Evolutionary conservation across 2,797 vertebrate species (phyloP).

Genomic region (Morus bassanus): DNA sequence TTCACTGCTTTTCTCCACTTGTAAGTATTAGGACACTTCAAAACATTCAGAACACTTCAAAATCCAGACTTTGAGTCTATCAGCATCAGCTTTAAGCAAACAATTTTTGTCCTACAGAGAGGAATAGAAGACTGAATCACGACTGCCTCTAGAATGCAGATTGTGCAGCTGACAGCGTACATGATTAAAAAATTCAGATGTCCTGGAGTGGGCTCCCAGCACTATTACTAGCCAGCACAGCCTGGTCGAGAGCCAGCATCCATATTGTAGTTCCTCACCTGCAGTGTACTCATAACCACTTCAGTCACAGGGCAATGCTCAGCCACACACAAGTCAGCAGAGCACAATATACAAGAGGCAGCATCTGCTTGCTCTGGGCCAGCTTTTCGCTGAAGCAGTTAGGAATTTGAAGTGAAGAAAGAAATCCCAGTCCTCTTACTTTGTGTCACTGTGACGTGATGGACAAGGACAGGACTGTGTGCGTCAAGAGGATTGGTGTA

Average conservation of each 20-base stretch:
- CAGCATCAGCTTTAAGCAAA: neutral
- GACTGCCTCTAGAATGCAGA: neutral
- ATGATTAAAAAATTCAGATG: neutral
- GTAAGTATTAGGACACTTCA: neutral
- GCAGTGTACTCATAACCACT: fast-evolving
- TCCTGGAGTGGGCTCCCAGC: neutral
- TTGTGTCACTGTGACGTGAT: neutral
- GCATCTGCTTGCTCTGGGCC: neutral
- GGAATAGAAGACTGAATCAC: neutral
- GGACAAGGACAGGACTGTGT: neutral
- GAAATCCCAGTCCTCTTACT: neutral
- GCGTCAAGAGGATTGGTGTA: neutral
- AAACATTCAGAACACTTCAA: neutral
- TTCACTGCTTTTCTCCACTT: neutral
- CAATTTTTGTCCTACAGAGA: neutral
- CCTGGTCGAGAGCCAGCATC: neutral
- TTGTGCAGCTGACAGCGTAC: neutral
- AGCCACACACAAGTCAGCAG: neutral
- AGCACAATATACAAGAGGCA: neutral
- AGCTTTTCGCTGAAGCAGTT: neutral
- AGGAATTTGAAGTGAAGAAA: neutral
- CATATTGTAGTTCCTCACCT: neutral
- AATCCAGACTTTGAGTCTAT: neutral
- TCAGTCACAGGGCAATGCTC: neutral
- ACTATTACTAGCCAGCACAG: neutral